phyloP scores from a whole-genome alignment of 2,113 vertebrate genomes.

The Poeciliopsis prolifica region DNA sequence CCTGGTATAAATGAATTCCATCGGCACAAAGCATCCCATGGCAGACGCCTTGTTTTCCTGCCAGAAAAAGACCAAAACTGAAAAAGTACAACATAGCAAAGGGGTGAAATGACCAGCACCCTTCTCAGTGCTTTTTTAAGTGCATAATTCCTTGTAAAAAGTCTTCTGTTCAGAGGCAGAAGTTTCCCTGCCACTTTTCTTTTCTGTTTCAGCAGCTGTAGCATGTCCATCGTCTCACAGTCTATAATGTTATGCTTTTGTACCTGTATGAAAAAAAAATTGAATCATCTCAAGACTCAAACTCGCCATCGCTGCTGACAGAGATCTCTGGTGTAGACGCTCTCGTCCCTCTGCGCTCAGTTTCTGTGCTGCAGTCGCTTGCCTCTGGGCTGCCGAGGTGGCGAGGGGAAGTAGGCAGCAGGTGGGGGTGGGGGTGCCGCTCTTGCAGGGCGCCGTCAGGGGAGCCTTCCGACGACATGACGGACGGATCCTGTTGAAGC shows the following conservation, averaged over 20 bases:
- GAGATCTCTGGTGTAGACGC: conserved; percentile 80
- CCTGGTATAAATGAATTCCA: too few relatives aligned
- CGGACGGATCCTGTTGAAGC: conserved; percentile 77
- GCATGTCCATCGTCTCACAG: conserved; percentile 5
- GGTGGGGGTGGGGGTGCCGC: conserved; percentile 57
- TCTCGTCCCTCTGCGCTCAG: conserved; percentile 58
- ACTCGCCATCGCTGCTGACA: conserved; percentile 83
- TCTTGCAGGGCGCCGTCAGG: conserved; percentile 67
- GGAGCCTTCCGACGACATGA: conserved; percentile 66
- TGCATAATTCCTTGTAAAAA: conserved; percentile 50
- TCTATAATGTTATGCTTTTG: conserved; percentile 21
- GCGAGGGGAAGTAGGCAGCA: conserved; percentile 60
- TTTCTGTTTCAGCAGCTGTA: conserved; percentile 6
- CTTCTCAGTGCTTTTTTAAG: conserved; percentile 62
- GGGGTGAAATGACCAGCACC: background rate
- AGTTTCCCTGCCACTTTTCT: background rate
- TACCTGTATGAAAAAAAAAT: background rate
- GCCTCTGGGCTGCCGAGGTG: conserved; percentile 74
- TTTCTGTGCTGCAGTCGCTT: conserved; percentile 78
- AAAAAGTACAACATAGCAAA: background rate
- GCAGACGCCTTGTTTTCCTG: background rate
- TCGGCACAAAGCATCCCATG: too few relatives aligned
- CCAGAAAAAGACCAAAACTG: background rate
- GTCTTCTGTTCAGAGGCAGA: conserved; percentile 34
- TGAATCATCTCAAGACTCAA: conserved; percentile 71